These are phyloP conservation scores for Lytechinus variegatus DNA, from an alignment of 35 echinoderm and acorn worm species.

Conservation along the genomic window DNA sequence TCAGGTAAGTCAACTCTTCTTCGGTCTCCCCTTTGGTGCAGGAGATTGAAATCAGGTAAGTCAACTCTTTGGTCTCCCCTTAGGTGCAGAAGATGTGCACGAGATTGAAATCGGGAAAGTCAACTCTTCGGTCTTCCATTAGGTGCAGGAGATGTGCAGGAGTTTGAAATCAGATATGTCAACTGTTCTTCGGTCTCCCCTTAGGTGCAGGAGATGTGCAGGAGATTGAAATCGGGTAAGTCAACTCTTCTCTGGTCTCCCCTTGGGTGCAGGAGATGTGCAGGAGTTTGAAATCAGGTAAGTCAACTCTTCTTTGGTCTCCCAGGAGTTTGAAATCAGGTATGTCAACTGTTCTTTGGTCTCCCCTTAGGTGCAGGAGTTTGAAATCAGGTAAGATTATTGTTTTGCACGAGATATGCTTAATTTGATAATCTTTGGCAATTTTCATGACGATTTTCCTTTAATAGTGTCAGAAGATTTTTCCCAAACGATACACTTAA, in stretches of 20 bases:
- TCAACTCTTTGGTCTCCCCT: background rate
- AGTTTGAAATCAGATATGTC: constrained; percentile 58
- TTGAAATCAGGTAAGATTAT: no score
- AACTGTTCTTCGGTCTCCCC: background rate
- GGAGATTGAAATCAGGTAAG: constrained; percentile 62
- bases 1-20: constrained; percentile 46
- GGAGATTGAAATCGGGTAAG: constrained; percentile 74
- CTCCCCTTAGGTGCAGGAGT: background rate
- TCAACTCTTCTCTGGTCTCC: no score
- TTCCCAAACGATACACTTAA: no score
- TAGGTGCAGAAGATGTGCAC: background rate
- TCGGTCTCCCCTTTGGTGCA: no score
- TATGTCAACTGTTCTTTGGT: background rate
- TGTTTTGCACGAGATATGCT: no score
- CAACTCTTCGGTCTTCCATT: no score
- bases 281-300: no score
- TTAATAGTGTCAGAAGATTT: no score
- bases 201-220: background rate
- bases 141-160: background rate
- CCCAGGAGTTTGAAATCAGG: constrained; percentile 61
- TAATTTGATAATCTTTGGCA: no score
- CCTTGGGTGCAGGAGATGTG: no score
- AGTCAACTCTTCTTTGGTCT: no score
- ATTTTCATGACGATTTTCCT: no score
- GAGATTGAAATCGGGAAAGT: constrained; percentile 72